These are phyloP conservation scores for Cryptoleucopteryx plumbea DNA, from an alignment of 2,113 vertebrate genomes.

Conservation along the genomic window DNA sequence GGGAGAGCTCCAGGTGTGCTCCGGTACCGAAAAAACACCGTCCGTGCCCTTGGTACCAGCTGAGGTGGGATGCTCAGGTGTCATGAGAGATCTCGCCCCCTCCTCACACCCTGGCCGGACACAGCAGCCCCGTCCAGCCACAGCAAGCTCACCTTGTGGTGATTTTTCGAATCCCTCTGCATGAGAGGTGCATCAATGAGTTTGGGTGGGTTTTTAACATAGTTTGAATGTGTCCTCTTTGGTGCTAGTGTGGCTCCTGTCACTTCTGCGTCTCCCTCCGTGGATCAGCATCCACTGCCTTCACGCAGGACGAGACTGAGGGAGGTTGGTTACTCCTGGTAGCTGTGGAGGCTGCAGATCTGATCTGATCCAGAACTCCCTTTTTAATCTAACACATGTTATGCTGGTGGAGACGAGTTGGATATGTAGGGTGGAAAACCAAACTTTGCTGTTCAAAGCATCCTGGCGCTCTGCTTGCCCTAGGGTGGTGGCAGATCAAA, in stretches of 20 bases:
- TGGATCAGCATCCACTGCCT: not conserved
- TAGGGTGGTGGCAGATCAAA: not conserved
- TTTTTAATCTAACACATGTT: not conserved
- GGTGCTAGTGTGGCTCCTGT: not conserved
- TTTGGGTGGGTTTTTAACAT: not conserved
- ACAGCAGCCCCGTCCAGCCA: not conserved
- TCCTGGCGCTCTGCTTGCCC: not conserved
- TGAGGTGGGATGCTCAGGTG: not conserved
- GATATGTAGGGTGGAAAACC: not conserved
- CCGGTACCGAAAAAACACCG: no score
- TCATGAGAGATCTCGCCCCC: rapidly evolving
- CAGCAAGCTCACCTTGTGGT: not conserved
- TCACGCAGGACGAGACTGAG: rapidly evolving
- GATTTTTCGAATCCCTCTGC: not conserved
- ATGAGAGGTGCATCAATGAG: rapidly evolving
- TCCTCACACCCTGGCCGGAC: no score
- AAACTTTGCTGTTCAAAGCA: not conserved
- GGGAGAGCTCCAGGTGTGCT: rapidly evolving
- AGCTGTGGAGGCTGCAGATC: not conserved
- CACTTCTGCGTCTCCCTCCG: no score
- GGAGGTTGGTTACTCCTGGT: no score
- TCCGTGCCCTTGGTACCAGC: not conserved
- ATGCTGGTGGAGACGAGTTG: not conserved
- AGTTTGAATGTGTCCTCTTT: not conserved
- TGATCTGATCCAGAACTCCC: not conserved